phyloP scores from a whole-genome alignment of 2,113 vertebrate genomes.

The Nothoprocta perdicaria region DNA sequence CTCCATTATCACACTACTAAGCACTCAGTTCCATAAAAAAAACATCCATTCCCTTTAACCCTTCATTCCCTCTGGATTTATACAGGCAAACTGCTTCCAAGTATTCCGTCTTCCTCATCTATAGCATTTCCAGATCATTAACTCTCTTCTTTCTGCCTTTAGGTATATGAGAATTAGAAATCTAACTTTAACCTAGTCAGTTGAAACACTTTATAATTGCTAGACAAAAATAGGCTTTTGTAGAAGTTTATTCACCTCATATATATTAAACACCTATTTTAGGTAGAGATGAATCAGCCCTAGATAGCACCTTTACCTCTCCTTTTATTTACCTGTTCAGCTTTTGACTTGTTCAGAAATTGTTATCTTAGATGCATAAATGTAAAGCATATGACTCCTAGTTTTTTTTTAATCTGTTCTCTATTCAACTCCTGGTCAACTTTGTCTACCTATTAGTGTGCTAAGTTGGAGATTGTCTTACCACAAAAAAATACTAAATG shows the following conservation, averaged over 20 bases:
- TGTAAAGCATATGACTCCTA: background rate
- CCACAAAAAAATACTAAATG: background rate
- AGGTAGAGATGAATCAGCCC: background rate
- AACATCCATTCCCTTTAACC: background rate
- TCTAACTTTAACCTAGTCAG: background rate
- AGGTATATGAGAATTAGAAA: background rate
- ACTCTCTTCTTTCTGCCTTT: background rate
- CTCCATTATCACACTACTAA: background rate
- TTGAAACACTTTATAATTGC: background rate
- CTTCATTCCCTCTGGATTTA: background rate
- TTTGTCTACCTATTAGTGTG: background rate
- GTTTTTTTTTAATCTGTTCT: background rate
- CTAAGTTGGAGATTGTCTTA: background rate
- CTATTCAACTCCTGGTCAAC: background rate
- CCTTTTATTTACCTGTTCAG: background rate
- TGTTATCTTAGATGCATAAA: background rate
- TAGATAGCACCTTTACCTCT: background rate
- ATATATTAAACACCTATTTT: background rate
- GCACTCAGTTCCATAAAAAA: constrained; percentile 29
- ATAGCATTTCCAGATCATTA: background rate
- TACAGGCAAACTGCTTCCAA: background rate
- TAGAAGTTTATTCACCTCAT: background rate
- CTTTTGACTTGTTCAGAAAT: background rate
- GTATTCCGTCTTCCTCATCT: background rate
- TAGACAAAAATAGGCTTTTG: background rate